Percentiles rank a stretch among this genome's conserved stretches.
Conservation (phyloP, 1,140 invertebrate genomes). For the Drosophila simulans region DNA sequence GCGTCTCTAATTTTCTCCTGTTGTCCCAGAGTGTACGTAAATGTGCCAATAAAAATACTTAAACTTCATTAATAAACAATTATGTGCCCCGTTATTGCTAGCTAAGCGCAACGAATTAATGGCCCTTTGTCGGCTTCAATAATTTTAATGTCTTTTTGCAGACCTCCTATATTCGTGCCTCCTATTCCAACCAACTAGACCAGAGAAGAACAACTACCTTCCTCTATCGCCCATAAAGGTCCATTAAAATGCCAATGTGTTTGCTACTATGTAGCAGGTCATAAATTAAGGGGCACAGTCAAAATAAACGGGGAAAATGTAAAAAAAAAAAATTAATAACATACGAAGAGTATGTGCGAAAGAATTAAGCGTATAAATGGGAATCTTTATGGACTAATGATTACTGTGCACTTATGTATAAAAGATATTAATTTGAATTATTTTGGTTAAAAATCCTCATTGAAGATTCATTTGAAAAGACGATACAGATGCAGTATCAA, state of each 20-base stretch:
- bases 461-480: no score
- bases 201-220: constrained; percentile 8
- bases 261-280: constrained; percentile 69
- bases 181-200: not conserved
- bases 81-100: constrained; percentile 73
- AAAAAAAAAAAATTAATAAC: constrained; percentile 65
- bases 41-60: constrained; percentile 80
- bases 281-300: constrained; percentile 65
- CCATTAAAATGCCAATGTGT: constrained; percentile 81
- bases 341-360: constrained; percentile 30
- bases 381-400: constrained; percentile 9
- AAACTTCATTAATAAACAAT: constrained; percentile 83
- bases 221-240: constrained; percentile 57
- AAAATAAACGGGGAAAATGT: constrained; percentile 51
- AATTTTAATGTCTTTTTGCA: constrained; percentile 72
- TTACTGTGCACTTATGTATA: not conserved
- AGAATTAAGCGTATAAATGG: constrained; percentile 21
- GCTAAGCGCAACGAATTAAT: constrained; percentile 80
- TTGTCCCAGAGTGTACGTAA: constrained; percentile 10
- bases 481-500: no score
- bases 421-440: not conserved
- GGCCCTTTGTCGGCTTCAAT: constrained; percentile 74
- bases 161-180: not conserved
- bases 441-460: no score
- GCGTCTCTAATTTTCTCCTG: no score